phyloP scores from a whole-genome alignment of 2,797 vertebrate genomes.

The Ibycter americanus region DNA sequence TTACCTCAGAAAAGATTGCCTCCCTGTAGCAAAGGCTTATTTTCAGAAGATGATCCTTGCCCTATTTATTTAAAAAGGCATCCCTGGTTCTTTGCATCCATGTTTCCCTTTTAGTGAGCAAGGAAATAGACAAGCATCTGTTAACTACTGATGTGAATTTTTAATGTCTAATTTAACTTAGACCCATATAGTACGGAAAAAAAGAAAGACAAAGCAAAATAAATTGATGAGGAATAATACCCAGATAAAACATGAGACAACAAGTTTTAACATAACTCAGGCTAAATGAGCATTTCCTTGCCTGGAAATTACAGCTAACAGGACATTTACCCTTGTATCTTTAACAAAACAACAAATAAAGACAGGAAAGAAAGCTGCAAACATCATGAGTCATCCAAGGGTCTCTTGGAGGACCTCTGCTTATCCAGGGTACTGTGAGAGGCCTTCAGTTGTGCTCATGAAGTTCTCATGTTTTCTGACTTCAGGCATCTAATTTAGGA shows the following conservation, averaged over 20 bases:
- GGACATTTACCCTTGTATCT: not conserved
- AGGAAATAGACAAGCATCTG: not conserved
- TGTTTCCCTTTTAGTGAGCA: not conserved
- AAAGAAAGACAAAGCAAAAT: not conserved
- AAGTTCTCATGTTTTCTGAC: not conserved
- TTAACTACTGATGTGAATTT: not conserved
- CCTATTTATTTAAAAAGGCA: not conserved
- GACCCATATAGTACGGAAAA: accelerated
- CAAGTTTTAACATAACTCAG: not conserved
- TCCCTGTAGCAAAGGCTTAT: not conserved
- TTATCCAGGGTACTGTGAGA: not conserved
- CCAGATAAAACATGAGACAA: not conserved
- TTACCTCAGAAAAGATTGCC: not conserved
- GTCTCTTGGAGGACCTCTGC: not conserved
- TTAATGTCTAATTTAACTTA: not conserved
- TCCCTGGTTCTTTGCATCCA: not conserved
- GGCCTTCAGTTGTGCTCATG: not conserved
- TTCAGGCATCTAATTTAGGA: not conserved
- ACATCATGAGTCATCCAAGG: not conserved
- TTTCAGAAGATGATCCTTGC: not conserved
- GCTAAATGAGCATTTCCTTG: not conserved
- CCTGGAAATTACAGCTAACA: not conserved
- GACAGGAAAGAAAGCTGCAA: not conserved
- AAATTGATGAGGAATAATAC: not conserved
- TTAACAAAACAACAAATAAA: not conserved